These are phyloP conservation scores for Phania funesta DNA, from an alignment of 2,888 invertebrate genomes.

Conservation along the genomic window DNA sequence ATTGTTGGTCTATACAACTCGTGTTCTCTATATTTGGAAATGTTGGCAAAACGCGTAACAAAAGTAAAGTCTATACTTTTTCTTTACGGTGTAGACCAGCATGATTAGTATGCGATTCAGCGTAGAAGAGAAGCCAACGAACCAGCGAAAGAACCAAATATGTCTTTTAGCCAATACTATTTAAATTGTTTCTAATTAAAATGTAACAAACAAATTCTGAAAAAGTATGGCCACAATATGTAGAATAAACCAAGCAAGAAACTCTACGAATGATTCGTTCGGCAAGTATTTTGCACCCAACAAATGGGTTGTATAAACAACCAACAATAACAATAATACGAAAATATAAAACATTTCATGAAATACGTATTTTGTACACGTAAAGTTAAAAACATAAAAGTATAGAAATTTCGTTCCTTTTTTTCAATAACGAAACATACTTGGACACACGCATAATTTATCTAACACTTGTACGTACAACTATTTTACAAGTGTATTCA, in stretches of 20 bases:
- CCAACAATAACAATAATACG: not conserved
- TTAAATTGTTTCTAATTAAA: slow-evolving; percentile 58
- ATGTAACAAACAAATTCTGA: slow-evolving; percentile 19
- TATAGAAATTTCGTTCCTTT: slow-evolving; percentile 68
- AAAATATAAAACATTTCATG: slow-evolving; percentile 33
- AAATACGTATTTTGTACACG: slow-evolving; percentile 72
- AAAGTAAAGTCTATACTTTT: not conserved
- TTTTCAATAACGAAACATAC: not conserved
- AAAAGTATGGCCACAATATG: not conserved
- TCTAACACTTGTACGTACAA: slow-evolving; percentile 2
- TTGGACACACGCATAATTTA: slow-evolving; percentile 37
- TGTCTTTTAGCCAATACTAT: slow-evolving; percentile 28
- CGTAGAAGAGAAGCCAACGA: slow-evolving; percentile 8
- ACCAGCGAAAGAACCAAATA: not conserved
- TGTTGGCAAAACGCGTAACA: slow-evolving; percentile 30
- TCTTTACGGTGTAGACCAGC: slow-evolving; percentile 13
- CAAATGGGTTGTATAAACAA: slow-evolving; percentile 44
- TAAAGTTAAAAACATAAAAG: slow-evolving; percentile 75
- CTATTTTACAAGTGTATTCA: slow-evolving; percentile 32
- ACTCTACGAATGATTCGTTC: slow-evolving; percentile 52
- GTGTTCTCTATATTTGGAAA: not conserved
- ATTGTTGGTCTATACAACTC: not conserved
- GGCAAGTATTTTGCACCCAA: slow-evolving; percentile 61
- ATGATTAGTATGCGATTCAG: slow-evolving; percentile 46
- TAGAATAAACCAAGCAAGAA: not conserved